These are phyloP conservation scores for Actenoides hombroni DNA, from an alignment of 2,113 vertebrate species.

Conservation along the genomic window DNA sequence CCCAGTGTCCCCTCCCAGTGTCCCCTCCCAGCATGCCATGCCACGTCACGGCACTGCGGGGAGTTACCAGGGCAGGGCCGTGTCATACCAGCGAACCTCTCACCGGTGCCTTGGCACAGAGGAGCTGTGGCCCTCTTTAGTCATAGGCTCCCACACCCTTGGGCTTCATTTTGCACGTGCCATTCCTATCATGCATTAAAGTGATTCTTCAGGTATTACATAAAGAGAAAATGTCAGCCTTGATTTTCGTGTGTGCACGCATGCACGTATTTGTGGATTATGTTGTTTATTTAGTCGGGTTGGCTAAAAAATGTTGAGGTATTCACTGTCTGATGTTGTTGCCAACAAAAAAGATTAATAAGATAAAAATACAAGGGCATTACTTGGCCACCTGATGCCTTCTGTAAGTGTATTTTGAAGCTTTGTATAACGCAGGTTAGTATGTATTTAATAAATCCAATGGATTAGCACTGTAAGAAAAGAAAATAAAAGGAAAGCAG, in stretches of 20 bases:
- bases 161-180: slow-evolving; percentile 33
- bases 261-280: not conserved
- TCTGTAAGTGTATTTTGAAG: slow-evolving; percentile 8
- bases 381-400: not conserved
- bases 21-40: fast-evolving
- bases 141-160: slow-evolving; percentile 31
- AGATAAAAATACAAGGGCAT: slow-evolving; percentile 11
- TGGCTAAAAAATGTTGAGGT: not conserved
- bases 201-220: slow-evolving; percentile 51
- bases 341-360: slow-evolving; percentile 14
- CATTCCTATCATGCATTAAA: slow-evolving; percentile 21
- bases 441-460: slow-evolving; percentile 42
- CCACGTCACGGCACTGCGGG: fast-evolving
- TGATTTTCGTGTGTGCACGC: not conserved
- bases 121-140: slow-evolving; percentile 35
- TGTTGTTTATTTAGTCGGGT: slow-evolving; percentile 34
- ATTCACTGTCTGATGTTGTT: not conserved
- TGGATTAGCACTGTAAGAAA: not conserved
- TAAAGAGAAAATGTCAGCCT: slow-evolving; percentile 31
- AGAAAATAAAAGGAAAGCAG: not conserved
- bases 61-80: not conserved
- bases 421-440: not conserved
- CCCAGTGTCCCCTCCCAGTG: too few relatives aligned
- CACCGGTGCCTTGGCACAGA: not conserved
- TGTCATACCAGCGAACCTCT: not conserved